Evolutionary conservation across 2,888 invertebrate species (phyloP).

Genomic region (Aspidiotus rigidus): DNA sequence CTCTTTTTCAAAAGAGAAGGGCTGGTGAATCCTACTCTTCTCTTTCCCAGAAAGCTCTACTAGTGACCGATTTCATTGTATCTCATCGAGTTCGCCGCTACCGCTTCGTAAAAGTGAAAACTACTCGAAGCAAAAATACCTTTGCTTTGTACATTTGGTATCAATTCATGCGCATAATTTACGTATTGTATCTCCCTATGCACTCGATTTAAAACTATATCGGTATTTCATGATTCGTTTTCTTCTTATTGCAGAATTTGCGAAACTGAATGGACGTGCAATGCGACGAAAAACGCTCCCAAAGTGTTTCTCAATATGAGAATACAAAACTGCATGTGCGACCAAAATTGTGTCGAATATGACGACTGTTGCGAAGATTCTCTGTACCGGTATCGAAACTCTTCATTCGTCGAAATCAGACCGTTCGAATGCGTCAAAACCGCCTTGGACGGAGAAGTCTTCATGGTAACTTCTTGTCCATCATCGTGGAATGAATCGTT

Average conservation of each 20-base stretch:
- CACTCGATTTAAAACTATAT: no score
- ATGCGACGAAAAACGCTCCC: not conserved
- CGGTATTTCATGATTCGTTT: no score
- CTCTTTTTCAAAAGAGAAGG: no score
- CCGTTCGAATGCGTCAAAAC: slow-evolving; percentile 5
- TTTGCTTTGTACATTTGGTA: no score
- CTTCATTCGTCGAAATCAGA: not conserved
- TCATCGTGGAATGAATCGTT: not conserved
- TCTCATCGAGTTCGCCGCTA: no score
- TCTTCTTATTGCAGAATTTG: not conserved
- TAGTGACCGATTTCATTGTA: no score
- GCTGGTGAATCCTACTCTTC: no score
- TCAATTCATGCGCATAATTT: no score
- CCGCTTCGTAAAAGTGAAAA: no score
- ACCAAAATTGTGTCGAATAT: slow-evolving; percentile 11
- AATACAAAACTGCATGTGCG: slow-evolving; percentile 16
- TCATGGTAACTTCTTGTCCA: slow-evolving; percentile 10
- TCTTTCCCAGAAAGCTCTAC: no score
- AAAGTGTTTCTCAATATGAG: not conserved
- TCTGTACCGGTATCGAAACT: not conserved
- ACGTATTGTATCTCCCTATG: no score
- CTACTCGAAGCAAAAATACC: no score
- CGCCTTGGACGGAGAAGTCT: slow-evolving; percentile 6
- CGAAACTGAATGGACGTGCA: not conserved
- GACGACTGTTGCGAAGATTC: slow-evolving; percentile 24